Evolutionary conservation across 92 coral and sea anemone genomes (phyloP).

Genomic region (Zoanthus sociatus): DNA sequence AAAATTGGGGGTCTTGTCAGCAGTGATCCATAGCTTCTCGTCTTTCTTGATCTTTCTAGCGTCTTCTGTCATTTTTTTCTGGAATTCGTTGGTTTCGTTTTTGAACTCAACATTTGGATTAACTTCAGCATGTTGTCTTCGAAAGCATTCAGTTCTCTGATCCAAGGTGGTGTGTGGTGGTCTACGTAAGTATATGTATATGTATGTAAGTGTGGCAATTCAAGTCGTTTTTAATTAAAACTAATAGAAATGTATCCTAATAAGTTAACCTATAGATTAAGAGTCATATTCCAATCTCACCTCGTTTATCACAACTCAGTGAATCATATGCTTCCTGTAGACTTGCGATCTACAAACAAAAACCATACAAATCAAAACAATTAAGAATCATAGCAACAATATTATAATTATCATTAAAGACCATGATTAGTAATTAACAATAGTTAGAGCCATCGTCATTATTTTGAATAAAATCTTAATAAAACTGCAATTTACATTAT

Average conservation of each 20-base stretch:
- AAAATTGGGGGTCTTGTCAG: neutral
- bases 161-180: neutral
- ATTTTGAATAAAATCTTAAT: no score
- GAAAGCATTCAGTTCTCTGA: constrained; percentile 23
- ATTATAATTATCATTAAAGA: neutral
- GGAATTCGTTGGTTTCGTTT: constrained; percentile 32
- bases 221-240: no score
- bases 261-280: neutral
- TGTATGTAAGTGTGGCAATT: no score
- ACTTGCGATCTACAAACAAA: constrained; percentile 31
- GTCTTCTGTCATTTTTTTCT: constrained; percentile 30
- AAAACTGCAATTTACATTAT: no score
- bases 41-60: neutral
- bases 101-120: constrained; percentile 34
- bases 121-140: constrained; percentile 38
- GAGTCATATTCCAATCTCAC: neutral
- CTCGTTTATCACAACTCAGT: constrained; percentile 27
- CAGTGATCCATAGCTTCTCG: no score
- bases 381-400: neutral
- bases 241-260: neutral
- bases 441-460: no score
- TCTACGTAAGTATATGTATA: neutral
- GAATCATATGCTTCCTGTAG: constrained; percentile 63
- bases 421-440: neutral
- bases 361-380: neutral